Evolutionary conservation across 2,888 invertebrate genomes (phyloP), one percentile per base, ranked within the genome.

Genomic region (Cryptosula pallasiana): DNA sequence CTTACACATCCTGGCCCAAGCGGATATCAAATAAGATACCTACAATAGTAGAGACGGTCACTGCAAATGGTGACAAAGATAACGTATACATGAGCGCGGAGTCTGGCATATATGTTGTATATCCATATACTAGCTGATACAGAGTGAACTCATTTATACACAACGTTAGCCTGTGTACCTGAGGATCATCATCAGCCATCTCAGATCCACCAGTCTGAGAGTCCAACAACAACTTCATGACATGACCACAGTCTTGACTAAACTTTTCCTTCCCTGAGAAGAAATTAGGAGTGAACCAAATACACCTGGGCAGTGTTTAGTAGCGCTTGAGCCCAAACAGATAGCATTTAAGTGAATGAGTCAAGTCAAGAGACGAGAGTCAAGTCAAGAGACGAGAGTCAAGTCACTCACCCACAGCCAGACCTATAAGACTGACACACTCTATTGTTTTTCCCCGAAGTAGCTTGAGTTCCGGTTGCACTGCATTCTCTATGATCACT

Each of bases 1-100:
- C 86, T 95, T 95, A 87, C 99, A 99, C 86, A 99, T 96, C 77
- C 99, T 90, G 0, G 98, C 95, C 99, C 99, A 99, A 0, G 98
- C 97, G 0, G 96, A 95, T 77, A 99, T 98, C 84, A 99, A 90
- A 86, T 96, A 99, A 16, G 95, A 94, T 32, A 96, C 92, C 85
- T 87, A 79, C 0, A 76, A 74, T 34, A 32, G 34, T 32, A 32
- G 5, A 57, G 25, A 57, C 57, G n/a, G 9, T 13, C 45, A 45
- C 20, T 13, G n/a, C n/a, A n/a, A n/a, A n/a, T n/a, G n/a, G n/a
- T n/a, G n/a, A n/a, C n/a, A n/a, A n/a, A n/a, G n/a, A n/a, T n/a
- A n/a, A n/a, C n/a, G n/a, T n/a, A n/a, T n/a, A n/a, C n/a, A n/a
- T n/a, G n/a, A n/a, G n/a, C n/a, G n/a, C n/a, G n/a, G n/a, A n/a